Conservation (phyloP, 2,888 invertebrate species). For the Polietes domitor region DNA sequence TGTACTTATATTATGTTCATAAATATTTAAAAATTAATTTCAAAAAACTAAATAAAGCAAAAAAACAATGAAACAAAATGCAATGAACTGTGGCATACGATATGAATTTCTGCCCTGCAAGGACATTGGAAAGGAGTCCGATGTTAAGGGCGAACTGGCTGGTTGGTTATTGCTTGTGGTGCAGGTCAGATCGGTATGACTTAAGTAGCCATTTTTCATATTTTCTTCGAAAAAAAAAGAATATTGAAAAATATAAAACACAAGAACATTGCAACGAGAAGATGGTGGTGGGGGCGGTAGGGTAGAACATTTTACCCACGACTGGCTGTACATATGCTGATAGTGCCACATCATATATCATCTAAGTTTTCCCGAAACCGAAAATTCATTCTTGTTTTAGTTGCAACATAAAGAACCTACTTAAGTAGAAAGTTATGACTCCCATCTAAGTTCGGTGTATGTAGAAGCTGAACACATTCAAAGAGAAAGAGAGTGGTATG, state of each 20-base stretch:
- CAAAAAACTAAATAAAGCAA: slow-evolving; percentile 57
- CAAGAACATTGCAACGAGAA: not conserved
- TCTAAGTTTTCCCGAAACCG: slow-evolving; percentile 32
- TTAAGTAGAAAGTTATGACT: slow-evolving; percentile 34
- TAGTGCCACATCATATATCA: slow-evolving; percentile 61
- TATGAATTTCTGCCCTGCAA: slow-evolving; percentile 40
- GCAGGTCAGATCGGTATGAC: not conserved
- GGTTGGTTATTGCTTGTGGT: not conserved
- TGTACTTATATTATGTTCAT: slow-evolving; percentile 60
- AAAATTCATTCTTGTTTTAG: slow-evolving; percentile 1
- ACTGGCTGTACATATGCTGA: slow-evolving; percentile 47
- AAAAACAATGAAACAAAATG: slow-evolving; percentile 46
- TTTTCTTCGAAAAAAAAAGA: slow-evolving; percentile 10
- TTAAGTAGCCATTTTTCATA: slow-evolving; percentile 31
- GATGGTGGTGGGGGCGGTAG: not conserved
- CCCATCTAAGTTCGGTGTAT: not conserved
- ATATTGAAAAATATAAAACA: slow-evolving; percentile 31
- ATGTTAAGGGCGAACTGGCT: no score
- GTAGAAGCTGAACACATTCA: not conserved
- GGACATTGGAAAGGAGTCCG: not conserved
- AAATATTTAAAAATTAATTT: slow-evolving; percentile 71
- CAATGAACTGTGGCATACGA: slow-evolving; percentile 61
- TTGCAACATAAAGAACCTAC: slow-evolving; percentile 26
- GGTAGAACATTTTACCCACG: not conserved
- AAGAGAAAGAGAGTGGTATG: not conserved